Evolutionary conservation across 2,113 vertebrate genomes (phyloP).

Genomic region (Varanus salvator): DNA sequence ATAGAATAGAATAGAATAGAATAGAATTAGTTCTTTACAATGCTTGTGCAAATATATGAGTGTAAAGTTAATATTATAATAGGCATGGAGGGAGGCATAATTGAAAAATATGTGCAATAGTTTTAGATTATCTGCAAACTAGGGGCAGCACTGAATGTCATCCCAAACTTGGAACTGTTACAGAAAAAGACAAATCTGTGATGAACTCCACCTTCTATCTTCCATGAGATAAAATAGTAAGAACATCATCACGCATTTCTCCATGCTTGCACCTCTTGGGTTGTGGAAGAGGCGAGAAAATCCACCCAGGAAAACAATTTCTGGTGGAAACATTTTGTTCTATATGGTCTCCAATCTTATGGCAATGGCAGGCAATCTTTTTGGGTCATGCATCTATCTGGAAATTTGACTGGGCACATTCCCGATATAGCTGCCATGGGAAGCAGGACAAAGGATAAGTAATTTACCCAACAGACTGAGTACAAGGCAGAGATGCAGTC

Average conservation of each 20-base stretch:
- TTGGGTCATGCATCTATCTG: background rate
- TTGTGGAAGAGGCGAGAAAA: background rate
- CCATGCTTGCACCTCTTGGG: background rate
- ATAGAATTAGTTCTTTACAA: background rate
- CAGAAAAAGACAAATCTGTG: background rate
- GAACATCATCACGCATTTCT: background rate
- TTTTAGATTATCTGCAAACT: background rate
- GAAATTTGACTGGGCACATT: too few species aligned
- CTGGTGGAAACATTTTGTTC: too few species aligned
- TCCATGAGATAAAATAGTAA: background rate
- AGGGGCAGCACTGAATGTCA: background rate
- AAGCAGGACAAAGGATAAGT: too few species aligned
- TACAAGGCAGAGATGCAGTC: too few species aligned
- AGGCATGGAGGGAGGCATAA: background rate
- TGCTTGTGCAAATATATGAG: background rate
- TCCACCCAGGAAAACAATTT: background rate
- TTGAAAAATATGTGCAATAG: background rate
- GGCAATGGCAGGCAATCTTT: background rate
- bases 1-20: background rate
- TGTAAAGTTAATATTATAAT: background rate
- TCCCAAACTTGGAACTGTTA: background rate
- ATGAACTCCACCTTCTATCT: background rate
- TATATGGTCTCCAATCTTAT: background rate
- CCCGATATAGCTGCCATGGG: too few species aligned
- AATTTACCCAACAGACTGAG: too few species aligned